Percentiles rank a stretch among this genome's conserved stretches.
phyloP scores from a whole-genome alignment of 2,888 invertebrate genomes.

The Eupithecia dodoneata region DNA sequence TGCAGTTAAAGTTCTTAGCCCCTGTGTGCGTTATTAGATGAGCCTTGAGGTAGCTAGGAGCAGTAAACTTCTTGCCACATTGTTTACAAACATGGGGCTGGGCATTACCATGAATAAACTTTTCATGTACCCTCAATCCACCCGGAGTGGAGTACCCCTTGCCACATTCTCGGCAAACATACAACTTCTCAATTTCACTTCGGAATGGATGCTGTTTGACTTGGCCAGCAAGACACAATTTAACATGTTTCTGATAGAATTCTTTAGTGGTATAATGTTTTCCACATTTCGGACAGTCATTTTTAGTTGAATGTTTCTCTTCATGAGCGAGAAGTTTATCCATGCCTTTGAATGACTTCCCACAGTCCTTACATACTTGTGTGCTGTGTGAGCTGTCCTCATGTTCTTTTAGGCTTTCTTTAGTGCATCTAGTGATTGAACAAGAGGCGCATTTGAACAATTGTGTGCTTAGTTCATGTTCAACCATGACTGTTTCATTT shows the following conservation, averaged over 20 bases:
- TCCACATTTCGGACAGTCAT: conserved; percentile 72
- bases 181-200: conserved; percentile 45
- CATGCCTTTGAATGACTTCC: conserved; percentile 63
- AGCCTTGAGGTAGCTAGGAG: conserved; percentile 51
- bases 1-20: conserved; percentile 69
- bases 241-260: conserved; percentile 69
- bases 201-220: conserved; percentile 73
- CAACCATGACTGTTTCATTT: conserved; percentile 48
- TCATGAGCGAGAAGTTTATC: conserved; percentile 68
- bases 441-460: conserved; percentile 63
- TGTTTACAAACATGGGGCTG: conserved; percentile 60
- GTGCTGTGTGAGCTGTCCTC: conserved; percentile 55
- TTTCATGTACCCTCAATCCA: conserved; percentile 69
- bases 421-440: conserved; percentile 52
- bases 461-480: conserved; percentile 52
- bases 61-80: conserved; percentile 34
- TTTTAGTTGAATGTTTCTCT: conserved; percentile 65
- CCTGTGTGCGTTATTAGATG: conserved; percentile 74
- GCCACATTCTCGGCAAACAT: conserved; percentile 65
- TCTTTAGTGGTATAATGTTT: conserved; percentile 70
- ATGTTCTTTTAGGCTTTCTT: conserved; percentile 62
- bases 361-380: conserved; percentile 70
- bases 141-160: conserved; percentile 59
- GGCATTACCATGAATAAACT: conserved; percentile 52
- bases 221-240: conserved; percentile 64